Percentiles rank a stretch among this genome's conserved stretches.
Evolutionary conservation across 2,113 vertebrate species (phyloP).

Genomic region (Cichladusa arquata): DNA sequence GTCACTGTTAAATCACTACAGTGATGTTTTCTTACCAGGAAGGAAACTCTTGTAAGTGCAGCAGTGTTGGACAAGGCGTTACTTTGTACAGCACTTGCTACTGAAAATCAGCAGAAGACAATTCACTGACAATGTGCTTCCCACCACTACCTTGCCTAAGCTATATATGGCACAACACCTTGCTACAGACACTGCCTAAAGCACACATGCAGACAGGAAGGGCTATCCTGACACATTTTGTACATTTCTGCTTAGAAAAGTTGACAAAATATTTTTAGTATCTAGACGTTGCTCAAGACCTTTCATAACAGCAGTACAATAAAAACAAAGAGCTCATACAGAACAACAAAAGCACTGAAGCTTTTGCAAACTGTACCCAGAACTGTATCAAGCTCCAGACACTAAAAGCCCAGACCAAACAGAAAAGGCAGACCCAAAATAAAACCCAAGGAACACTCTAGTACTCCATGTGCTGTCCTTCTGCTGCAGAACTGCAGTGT

Average conservation of each 20-base stretch:
- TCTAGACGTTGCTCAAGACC: background rate
- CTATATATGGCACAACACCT: background rate
- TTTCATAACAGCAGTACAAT: background rate
- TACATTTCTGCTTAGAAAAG: background rate
- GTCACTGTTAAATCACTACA: background rate
- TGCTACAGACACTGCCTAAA: background rate
- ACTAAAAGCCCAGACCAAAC: background rate
- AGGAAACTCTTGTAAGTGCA: background rate
- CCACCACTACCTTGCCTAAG: background rate
- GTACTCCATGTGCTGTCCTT: background rate
- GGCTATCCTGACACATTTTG: background rate
- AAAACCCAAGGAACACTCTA: background rate
- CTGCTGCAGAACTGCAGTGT: background rate
- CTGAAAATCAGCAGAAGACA: background rate
- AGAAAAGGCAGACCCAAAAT: background rate
- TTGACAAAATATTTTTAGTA: background rate
- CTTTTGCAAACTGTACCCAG: background rate
- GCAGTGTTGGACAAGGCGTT: background rate
- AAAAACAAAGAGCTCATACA: background rate
- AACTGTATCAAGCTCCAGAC: background rate
- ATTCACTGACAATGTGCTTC: background rate
- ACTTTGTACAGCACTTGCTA: background rate
- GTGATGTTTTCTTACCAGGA: background rate
- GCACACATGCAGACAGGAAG: fast-evolving
- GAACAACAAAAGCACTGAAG: background rate